Conservation (phyloP, 1,140 invertebrate species). For the Micrasema minimum region DNA sequence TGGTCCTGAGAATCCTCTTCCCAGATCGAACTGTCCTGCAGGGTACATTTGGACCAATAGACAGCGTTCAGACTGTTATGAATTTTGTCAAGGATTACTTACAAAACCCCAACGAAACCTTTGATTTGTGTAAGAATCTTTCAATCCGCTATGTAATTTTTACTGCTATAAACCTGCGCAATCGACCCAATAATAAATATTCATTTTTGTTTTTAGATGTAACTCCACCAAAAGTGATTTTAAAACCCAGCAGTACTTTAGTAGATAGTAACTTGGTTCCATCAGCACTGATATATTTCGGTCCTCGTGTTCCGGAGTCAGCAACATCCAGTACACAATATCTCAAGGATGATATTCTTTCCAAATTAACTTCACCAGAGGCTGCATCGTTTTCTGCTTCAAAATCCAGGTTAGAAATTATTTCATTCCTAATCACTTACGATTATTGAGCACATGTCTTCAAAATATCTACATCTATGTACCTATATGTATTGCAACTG, state of each 20-base stretch:
- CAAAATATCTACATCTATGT: too few relatives aligned
- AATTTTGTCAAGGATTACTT: slow-evolving; percentile 69
- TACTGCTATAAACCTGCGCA: too few relatives aligned
- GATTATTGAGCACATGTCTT: too few relatives aligned
- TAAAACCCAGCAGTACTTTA: slow-evolving; percentile 59
- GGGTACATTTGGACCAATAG: slow-evolving; percentile 69
- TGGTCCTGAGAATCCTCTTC: slow-evolving; percentile 72
- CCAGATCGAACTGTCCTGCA: slow-evolving; percentile 72
- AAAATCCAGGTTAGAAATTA: slow-evolving; percentile 47
- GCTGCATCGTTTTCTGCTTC: slow-evolving; percentile 44
- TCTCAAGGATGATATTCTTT: slow-evolving; percentile 44
- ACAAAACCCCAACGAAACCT: slow-evolving; percentile 61
- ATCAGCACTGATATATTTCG: slow-evolving; percentile 66
- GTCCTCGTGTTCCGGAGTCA: slow-evolving; percentile 13
- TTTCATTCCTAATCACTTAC: too few relatives aligned
- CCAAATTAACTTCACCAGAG: slow-evolving; percentile 42
- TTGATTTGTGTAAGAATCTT: slow-evolving; percentile 69
- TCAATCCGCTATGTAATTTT: too few relatives aligned
- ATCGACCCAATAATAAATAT: neutral
- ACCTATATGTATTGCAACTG: too few relatives aligned
- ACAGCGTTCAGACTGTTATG: slow-evolving; percentile 66
- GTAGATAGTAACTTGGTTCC: slow-evolving; percentile 67
- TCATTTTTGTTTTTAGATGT: slow-evolving; percentile 61
- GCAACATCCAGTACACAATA: slow-evolving; percentile 24
- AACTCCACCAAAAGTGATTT: slow-evolving; percentile 69